phyloP scores from a whole-genome alignment of 2,113 vertebrate genomes.

The Solea senegalensis region DNA sequence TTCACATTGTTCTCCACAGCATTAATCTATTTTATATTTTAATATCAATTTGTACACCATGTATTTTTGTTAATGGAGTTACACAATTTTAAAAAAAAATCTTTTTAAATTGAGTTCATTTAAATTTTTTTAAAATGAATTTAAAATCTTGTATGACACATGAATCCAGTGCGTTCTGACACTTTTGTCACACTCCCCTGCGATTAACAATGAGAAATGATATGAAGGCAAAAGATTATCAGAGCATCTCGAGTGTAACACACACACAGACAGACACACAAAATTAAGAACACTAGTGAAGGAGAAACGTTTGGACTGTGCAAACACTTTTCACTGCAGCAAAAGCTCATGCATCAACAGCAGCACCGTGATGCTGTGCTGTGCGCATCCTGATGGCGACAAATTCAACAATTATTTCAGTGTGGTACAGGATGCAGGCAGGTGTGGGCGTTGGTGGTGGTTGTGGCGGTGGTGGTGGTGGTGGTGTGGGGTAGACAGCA shows the following conservation, averaged over 20 bases:
- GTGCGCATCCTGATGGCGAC: constrained; percentile 76
- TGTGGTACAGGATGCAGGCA: constrained; percentile 78
- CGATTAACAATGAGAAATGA: constrained; percentile 48
- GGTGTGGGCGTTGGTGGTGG: constrained; percentile 53
- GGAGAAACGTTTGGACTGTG: constrained; percentile 54
- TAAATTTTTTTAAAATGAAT: too few relatives aligned
- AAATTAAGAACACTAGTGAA: constrained; percentile 48
- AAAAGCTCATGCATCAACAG: constrained; percentile 73
- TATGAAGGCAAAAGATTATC: constrained; percentile 13
- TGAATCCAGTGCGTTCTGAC: not conserved
- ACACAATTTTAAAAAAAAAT: not conserved
- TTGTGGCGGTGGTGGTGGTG: constrained; percentile 21
- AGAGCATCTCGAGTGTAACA: constrained; percentile 41
- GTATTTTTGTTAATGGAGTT: too few relatives aligned
- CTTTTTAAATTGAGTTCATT: not conserved
- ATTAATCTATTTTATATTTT: too few relatives aligned
- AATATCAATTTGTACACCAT: too few relatives aligned
- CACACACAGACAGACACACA: not conserved
- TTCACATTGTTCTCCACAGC: too few relatives aligned
- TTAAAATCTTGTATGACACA: not conserved
- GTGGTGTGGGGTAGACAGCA: constrained; percentile 39
- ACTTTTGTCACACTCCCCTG: constrained; percentile 35
- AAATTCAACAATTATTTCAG: constrained; percentile 83
- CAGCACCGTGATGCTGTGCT: constrained; percentile 52
- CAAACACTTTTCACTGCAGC: constrained; percentile 55